Conservation (phyloP, 2,113 vertebrate genomes). For the Cervus canadensis region DNA sequence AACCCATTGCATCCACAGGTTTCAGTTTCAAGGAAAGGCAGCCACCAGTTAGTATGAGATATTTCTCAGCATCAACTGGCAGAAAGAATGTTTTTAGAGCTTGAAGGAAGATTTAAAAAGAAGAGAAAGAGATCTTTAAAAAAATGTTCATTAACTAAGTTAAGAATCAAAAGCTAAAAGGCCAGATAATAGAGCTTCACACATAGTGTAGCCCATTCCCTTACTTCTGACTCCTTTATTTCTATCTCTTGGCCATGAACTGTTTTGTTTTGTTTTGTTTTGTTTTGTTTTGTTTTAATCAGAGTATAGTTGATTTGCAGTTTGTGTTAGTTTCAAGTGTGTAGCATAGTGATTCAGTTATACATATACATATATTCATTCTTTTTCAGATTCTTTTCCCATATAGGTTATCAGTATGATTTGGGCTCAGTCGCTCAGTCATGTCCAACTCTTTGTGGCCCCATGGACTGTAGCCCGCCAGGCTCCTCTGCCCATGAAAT, state of each 20-base stretch:
- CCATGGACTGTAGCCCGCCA: accelerated
- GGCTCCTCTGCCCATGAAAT: neutral
- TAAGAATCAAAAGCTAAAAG: neutral
- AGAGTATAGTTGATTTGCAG: neutral
- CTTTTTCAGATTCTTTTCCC: neutral
- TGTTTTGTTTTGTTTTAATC: neutral
- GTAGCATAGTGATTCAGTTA: neutral
- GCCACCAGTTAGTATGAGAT: neutral
- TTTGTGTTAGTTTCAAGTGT: neutral
- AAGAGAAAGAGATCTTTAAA: neutral
- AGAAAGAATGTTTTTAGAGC: neutral
- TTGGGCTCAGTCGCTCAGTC: neutral
- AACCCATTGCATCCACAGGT: neutral
- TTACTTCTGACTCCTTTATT: neutral
- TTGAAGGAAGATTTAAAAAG: neutral
- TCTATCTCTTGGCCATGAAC: neutral
- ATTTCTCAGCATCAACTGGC: neutral
- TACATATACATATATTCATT: neutral
- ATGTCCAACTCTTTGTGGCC: neutral
- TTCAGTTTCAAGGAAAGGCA: neutral
- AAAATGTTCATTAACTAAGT: neutral
- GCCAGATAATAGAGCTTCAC: neutral
- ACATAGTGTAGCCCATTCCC: neutral
- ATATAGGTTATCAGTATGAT: neutral
- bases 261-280: neutral